Evolutionary conservation across 2,797 vertebrate genomes (phyloP).

Genomic region (Intellagama lesueurii): DNA sequence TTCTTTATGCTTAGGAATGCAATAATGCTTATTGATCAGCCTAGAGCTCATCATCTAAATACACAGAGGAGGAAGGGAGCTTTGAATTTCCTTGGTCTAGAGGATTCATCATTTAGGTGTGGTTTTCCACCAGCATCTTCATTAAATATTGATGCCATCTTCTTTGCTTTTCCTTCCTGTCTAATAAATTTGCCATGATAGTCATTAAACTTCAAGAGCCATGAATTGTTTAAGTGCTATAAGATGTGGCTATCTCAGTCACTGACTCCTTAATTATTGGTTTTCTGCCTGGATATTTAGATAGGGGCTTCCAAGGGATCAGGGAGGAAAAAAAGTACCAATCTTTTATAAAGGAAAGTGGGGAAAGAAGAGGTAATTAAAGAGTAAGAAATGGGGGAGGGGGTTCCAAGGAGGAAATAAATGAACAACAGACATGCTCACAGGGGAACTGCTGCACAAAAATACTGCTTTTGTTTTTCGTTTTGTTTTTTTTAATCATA

Average conservation of each 20-base stretch:
- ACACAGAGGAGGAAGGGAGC: slow-evolving; percentile 36
- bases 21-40: slow-evolving; percentile 59
- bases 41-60: slow-evolving; percentile 53
- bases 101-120: slow-evolving; percentile 54
- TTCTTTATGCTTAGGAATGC: slow-evolving; percentile 46
- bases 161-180: slow-evolving; percentile 58
- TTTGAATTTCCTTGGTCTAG: slow-evolving; percentile 54
- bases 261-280: slow-evolving; percentile 58
- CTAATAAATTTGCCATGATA: slow-evolving; percentile 68
- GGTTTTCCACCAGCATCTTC: slow-evolving; percentile 51
- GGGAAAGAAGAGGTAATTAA: slow-evolving; percentile 56
- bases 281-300: slow-evolving; percentile 64
- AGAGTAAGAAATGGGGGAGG: slow-evolving; percentile 28
- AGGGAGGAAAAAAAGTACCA: slow-evolving; percentile 30
- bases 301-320: slow-evolving; percentile 57
- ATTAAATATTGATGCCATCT: slow-evolving; percentile 67
- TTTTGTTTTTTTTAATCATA: too few relatives aligned
- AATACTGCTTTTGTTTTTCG: too few relatives aligned
- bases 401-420: slow-evolving; percentile 31
- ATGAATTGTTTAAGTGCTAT: slow-evolving; percentile 65
- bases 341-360: slow-evolving; percentile 53
- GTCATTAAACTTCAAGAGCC: slow-evolving; percentile 53
- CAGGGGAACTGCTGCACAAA: not conserved
- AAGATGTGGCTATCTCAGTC: slow-evolving; percentile 45
- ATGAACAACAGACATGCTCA: slow-evolving; percentile 32